These are phyloP conservation scores for Sinohyriopsis cumingii DNA, from an alignment of 2,888 invertebrate species.

Conservation along the genomic window DNA sequence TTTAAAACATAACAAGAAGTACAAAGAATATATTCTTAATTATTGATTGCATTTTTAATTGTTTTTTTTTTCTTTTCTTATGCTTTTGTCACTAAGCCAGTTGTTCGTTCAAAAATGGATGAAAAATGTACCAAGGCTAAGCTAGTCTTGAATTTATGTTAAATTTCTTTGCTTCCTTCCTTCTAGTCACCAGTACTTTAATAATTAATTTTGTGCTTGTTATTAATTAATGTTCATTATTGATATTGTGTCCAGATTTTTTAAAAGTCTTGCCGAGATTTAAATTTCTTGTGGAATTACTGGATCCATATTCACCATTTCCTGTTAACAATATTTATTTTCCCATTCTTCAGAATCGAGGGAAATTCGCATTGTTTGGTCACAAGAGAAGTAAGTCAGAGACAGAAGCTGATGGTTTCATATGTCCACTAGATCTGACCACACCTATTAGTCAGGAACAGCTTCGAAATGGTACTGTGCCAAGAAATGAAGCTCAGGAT, in stretches of 20 bases:
- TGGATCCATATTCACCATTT: no score
- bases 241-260: not conserved
- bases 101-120: no score
- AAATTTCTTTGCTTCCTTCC: no score
- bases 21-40: no score
- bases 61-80: no score
- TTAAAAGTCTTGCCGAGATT: no score
- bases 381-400: constrained; percentile 81
- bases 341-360: constrained; percentile 44
- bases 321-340: not conserved
- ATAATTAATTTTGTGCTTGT: not conserved
- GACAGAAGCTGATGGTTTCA: constrained; percentile 86
- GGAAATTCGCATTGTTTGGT: constrained; percentile 72
- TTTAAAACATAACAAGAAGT: no score
- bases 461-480: constrained; percentile 37
- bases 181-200: not conserved
- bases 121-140: no score
- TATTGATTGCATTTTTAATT: no score
- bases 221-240: not conserved
- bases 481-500: constrained; percentile 16
- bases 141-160: no score
- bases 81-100: no score
- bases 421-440: constrained; percentile 82
- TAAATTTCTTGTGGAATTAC: no score
- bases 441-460: constrained; percentile 28